phyloP scores from a whole-genome alignment of 1,140 invertebrate genomes.

The Drosophila ogumai region DNA sequence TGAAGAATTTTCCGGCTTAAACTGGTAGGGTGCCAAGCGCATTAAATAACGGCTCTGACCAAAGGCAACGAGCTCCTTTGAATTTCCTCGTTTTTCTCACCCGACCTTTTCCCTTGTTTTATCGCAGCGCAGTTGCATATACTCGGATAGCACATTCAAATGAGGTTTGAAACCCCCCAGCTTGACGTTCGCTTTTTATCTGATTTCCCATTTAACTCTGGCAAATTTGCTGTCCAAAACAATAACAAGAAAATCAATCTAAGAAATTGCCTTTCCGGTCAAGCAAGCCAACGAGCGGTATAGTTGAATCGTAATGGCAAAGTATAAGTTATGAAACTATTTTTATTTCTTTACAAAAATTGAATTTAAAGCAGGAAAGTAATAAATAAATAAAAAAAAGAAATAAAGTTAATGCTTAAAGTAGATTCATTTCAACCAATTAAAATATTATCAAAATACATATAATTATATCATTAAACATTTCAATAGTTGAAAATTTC shows the following conservation, averaged over 20 bases:
- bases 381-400: background rate
- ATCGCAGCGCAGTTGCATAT: constrained; percentile 9
- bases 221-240: constrained; percentile 3
- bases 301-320: background rate
- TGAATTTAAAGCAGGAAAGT: background rate
- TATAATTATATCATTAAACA: no score
- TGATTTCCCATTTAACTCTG: constrained; percentile 55
- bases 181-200: constrained; percentile 42
- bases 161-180: background rate
- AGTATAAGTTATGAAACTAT: background rate
- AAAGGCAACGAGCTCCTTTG: background rate
- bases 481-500: background rate
- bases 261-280: constrained; percentile 27
- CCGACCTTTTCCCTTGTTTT: constrained; percentile 1
- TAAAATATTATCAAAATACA: background rate
- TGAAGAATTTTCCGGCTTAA: constrained; percentile 23
- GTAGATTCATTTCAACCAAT: no score
- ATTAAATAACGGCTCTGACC: constrained; percentile 49
- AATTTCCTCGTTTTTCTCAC: constrained; percentile 1
- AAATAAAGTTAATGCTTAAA: background rate
- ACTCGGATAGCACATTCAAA: constrained; percentile 8
- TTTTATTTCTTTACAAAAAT: background rate
- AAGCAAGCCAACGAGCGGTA: background rate
- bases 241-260: constrained; percentile 40
- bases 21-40: constrained; percentile 8